phyloP scores from a whole-genome alignment of 2,888 invertebrate species.

The Drosophila planitibia region DNA sequence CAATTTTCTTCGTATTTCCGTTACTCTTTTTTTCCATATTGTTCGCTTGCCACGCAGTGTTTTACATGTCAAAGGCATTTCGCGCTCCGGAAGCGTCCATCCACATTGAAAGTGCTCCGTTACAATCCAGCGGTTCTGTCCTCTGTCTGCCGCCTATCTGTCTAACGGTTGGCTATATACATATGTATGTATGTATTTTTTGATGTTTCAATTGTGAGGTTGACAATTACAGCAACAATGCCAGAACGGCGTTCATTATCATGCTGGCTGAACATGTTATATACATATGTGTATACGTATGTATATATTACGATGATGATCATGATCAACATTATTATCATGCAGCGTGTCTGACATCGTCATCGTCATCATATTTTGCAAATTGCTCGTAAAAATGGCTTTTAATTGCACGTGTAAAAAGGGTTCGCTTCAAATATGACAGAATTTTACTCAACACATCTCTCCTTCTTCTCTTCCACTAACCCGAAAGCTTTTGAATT shows the following conservation, averaged over 20 bases:
- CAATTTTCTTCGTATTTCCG: conserved; percentile 14
- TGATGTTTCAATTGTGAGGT: conserved; percentile 53
- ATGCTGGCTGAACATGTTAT: conserved; percentile 1
- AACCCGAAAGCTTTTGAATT: neutral
- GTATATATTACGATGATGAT: conserved; percentile 15
- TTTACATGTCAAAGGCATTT: conserved; percentile 75
- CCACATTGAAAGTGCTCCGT: conserved; percentile 45
- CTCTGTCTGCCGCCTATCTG: neutral
- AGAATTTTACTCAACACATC: conserved; percentile 35
- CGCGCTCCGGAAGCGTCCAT: conserved; percentile 35
- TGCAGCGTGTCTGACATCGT: conserved; percentile 48
- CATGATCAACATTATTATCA: conserved; percentile 27
- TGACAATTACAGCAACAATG: conserved; percentile 62
- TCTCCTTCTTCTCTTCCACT: neutral
- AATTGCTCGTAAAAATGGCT: conserved; percentile 75
- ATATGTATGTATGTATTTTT: conserved; percentile 18
- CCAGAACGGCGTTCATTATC: conserved; percentile 35
- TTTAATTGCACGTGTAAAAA: conserved; percentile 77
- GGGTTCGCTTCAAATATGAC: conserved; percentile 57
- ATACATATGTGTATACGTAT: neutral
- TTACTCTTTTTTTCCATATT: conserved; percentile 17
- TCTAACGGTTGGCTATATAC: conserved; percentile 6
- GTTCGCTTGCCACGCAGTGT: conserved; percentile 47
- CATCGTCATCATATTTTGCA: conserved; percentile 66
- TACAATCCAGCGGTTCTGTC: conserved; percentile 11